A percentile compares a stretch with the other conserved stretches of the same genome.
Evolutionary conservation across 1,140 invertebrate genomes (phyloP).

Genomic region (Bombus picipes): DNA sequence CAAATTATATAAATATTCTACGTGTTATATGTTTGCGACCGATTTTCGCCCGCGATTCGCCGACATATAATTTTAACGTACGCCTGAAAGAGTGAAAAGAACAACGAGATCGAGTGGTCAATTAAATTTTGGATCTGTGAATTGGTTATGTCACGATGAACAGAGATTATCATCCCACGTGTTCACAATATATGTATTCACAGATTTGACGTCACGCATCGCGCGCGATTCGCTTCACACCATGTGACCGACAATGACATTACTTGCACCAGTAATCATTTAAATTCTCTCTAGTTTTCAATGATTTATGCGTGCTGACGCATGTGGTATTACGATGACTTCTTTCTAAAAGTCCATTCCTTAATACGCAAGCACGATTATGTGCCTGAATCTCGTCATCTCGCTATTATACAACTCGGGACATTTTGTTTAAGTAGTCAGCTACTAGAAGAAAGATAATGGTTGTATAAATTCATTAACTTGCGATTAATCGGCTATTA

Average conservation of each 20-base stretch:
- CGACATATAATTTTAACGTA: background rate
- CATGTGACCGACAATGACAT: background rate
- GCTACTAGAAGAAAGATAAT: background rate
- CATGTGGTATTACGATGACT: background rate
- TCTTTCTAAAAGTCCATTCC: background rate
- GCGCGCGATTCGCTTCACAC: slow-evolving; percentile 14
- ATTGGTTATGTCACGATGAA: background rate
- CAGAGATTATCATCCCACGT: slow-evolving; percentile 11
- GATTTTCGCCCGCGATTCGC: too few relatives aligned
- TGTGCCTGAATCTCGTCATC: background rate
- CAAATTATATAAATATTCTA: background rate
- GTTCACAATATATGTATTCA: background rate
- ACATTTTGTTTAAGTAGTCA: background rate
- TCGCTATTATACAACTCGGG: background rate
- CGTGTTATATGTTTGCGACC: background rate
- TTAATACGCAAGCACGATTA: background rate
- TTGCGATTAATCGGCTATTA: background rate
- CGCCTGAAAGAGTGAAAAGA: background rate
- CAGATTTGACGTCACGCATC: slow-evolving; percentile 50
- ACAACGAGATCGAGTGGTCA: background rate
- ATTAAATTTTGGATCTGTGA: slow-evolving; percentile 8
- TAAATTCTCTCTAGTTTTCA: background rate
- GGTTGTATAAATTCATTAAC: background rate
- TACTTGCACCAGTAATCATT: background rate
- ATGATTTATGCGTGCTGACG: background rate